Conservation (phyloP, 2,797 vertebrate species). For the Diceros bicornis region DNA sequence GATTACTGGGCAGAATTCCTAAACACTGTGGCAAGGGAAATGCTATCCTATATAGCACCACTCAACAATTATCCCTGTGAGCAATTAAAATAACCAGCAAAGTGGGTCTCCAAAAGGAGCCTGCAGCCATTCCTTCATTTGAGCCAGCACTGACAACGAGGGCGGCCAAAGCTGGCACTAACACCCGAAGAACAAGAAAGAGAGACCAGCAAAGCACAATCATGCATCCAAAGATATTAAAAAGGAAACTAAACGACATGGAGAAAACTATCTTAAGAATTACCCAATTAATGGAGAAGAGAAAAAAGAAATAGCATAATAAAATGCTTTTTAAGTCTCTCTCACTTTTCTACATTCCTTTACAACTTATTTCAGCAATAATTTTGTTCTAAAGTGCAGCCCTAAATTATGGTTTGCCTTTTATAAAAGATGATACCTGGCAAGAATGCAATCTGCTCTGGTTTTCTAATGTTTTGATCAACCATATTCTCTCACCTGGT, state of each 20-base stretch:
- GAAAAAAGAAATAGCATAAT: neutral
- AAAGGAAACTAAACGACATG: constrained; percentile 55
- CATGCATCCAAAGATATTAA: constrained; percentile 63
- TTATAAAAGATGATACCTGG: constrained; percentile 41
- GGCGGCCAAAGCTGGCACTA: constrained; percentile 44
- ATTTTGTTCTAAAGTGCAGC: constrained; percentile 68
- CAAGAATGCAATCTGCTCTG: constrained; percentile 22
- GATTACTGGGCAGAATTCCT: constrained; percentile 72
- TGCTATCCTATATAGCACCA: constrained; percentile 50
- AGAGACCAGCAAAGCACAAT: constrained; percentile 52
- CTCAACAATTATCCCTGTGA: constrained; percentile 74
- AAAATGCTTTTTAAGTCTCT: constrained; percentile 45
- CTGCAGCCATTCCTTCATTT: constrained; percentile 55
- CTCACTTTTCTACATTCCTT: constrained; percentile 56
- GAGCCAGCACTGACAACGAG: constrained; percentile 40
- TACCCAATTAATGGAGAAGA: constrained; percentile 11
- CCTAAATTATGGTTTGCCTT: constrained; percentile 57
- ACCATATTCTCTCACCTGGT: constrained; percentile 74
- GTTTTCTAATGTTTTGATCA: constrained; percentile 49
- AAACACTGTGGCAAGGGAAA: constrained; percentile 68
- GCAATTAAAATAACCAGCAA: constrained; percentile 74
- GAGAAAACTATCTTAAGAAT: constrained; percentile 59
- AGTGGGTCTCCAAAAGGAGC: constrained; percentile 70
- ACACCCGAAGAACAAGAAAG: constrained; percentile 43
- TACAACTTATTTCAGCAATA: constrained; percentile 65